A percentile compares a stretch with the other conserved stretches of the same genome.
Evolutionary conservation across 1,140 invertebrate species (phyloP).

Genomic region (Drosophila punjabiensis): DNA sequence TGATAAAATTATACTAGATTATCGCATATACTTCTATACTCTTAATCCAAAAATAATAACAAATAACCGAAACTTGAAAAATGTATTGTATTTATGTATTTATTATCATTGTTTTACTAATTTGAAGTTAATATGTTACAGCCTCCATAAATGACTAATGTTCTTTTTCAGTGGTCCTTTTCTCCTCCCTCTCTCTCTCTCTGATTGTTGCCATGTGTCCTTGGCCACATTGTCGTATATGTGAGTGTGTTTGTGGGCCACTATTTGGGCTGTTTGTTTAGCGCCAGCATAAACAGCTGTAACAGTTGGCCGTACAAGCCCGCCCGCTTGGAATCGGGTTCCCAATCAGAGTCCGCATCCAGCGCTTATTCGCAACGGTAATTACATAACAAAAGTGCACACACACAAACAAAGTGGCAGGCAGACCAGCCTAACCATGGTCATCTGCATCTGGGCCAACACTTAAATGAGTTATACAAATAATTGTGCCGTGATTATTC

Average conservation of each 20-base stretch:
- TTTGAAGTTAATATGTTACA: not conserved
- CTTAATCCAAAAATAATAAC: too few relatives aligned
- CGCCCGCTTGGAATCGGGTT: conserved; percentile 1
- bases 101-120: not conserved
- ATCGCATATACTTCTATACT: not conserved
- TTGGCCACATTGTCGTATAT: conserved; percentile 22
- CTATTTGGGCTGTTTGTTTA: conserved; percentile 62
- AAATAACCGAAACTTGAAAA: not conserved
- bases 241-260: conserved; percentile 20
- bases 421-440: conserved; percentile 19
- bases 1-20: too few relatives aligned
- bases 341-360: conserved; percentile 15
- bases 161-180: not conserved
- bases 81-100: not conserved
- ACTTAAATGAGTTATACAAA: conserved; percentile 75
- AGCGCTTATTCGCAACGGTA: conserved; percentile 52
- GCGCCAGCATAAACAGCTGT: conserved; percentile 79
- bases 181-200: not conserved
- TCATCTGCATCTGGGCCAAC: conserved; percentile 50
- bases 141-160: not conserved
- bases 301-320: conserved; percentile 74
- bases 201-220: conserved; percentile 15
- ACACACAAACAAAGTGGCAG: conserved; percentile 45
- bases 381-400: conserved; percentile 77
- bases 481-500: conserved; percentile 72